Percentiles rank a stretch among this genome's conserved stretches.
Conservation (phyloP, 2,113 vertebrate species). For the Empidonax alnorum region DNA sequence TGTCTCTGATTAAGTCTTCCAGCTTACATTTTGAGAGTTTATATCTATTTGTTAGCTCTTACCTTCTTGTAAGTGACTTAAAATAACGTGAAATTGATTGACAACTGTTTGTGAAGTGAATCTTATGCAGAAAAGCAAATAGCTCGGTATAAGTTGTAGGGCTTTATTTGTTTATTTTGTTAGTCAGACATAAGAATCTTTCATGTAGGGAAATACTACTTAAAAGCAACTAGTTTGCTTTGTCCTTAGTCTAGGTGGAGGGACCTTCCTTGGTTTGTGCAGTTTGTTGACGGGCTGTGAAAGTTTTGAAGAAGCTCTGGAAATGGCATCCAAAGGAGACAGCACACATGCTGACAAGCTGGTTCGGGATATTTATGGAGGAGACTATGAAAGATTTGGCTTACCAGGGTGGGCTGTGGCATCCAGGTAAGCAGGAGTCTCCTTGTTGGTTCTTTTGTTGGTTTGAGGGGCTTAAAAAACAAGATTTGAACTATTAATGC, state of each 20-base stretch:
- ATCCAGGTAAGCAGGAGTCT: slow-evolving; percentile 74
- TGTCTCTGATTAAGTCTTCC: neutral
- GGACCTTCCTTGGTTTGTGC: slow-evolving; percentile 83
- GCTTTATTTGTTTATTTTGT: neutral
- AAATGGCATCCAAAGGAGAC: slow-evolving; percentile 85
- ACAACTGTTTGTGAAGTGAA: neutral
- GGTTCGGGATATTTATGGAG: slow-evolving; percentile 84
- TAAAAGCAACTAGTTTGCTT: neutral
- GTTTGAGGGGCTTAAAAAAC: neutral
- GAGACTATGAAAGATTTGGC: slow-evolving; percentile 83
- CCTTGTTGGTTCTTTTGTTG: neutral
- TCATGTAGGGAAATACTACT: neutral
- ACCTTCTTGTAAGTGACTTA: neutral
- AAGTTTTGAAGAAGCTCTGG: slow-evolving; percentile 85
- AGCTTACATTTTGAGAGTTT: neutral
- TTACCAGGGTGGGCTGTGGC: slow-evolving; percentile 85
- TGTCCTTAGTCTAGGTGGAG: slow-evolving; percentile 82
- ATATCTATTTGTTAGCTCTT: neutral
- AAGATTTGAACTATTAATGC: neutral
- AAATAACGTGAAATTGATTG: neutral
- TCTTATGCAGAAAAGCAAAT: neutral
- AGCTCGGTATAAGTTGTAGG: neutral
- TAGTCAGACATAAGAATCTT: neutral
- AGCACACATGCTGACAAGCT: slow-evolving; percentile 83
- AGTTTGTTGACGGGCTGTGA: slow-evolving; percentile 84